Evolutionary conservation across 1,140 invertebrate genomes (phyloP).

Genomic region (Carposina sasakii): DNA sequence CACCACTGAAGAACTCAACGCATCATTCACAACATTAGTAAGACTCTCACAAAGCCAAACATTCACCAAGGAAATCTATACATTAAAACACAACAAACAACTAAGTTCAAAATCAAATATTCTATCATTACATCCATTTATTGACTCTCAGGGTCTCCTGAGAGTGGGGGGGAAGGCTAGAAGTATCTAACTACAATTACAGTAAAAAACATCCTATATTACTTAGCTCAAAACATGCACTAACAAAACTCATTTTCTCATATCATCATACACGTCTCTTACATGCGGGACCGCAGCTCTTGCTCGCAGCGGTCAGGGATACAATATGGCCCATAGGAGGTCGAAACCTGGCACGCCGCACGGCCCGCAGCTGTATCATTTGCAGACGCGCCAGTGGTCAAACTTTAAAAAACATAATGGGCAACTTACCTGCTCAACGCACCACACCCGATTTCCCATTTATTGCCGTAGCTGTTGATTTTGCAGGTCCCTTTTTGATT

Average conservation of each 20-base stretch:
- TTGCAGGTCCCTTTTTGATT: not conserved
- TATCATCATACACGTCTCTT: constrained; percentile 15
- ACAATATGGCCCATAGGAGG: constrained; percentile 8
- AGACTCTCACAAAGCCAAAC: constrained; percentile 5
- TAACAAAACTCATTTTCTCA: constrained; percentile 23
- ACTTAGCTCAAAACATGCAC: constrained; percentile 19
- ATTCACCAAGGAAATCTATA: not conserved
- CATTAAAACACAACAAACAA: not conserved
- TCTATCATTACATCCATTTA: not conserved
- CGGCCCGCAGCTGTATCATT: constrained; percentile 10
- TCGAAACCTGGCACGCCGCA: constrained; percentile 13
- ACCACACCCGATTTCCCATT: not conserved
- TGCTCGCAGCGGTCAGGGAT: constrained; percentile 12
- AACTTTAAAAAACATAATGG: constrained; percentile 1
- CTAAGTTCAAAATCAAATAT: not conserved
- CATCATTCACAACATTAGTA: not conserved
- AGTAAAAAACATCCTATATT: constrained; percentile 14
- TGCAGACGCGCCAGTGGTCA: not conserved
- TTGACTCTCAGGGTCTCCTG: constrained; percentile 6
- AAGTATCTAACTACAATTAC: not conserved
- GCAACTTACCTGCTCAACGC: constrained; percentile 11
- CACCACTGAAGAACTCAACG: constrained; percentile 2
- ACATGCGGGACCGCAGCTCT: constrained; percentile 19
- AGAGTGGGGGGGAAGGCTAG: constrained; percentile 9
- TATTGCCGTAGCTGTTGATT: not conserved